Evolutionary conservation across 2,888 invertebrate genomes (phyloP).

Genomic region (Apoda limacodes): DNA sequence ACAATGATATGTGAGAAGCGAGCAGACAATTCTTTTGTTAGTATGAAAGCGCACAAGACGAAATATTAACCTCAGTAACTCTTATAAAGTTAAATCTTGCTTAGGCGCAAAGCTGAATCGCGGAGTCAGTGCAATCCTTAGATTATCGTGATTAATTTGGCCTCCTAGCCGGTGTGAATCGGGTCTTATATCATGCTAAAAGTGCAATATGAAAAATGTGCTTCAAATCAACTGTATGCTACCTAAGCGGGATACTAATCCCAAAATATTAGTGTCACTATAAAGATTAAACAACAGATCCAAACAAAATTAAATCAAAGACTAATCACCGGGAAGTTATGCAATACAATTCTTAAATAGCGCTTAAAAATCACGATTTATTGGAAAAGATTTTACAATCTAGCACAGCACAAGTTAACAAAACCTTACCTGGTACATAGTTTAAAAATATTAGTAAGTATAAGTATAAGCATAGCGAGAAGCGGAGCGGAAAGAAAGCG

Average conservation of each 20-base stretch:
- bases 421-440: conserved; percentile 20
- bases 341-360: no score
- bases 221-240: no score
- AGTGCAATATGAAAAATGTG: no score
- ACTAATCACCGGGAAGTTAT: no score
- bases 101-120: conserved; percentile 43
- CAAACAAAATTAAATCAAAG: no score
- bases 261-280: no score
- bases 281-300: no score
- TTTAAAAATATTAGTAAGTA: conserved; percentile 23
- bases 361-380: no score
- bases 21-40: conserved; percentile 40
- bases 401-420: conserved; percentile 20
- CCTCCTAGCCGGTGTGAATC: conserved; percentile 65
- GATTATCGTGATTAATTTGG: conserved; percentile 27
- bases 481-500: conserved; percentile 45
- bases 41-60: conserved; percentile 55
- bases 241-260: no score
- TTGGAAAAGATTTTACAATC: no score
- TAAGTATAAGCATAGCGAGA: conserved; percentile 49
- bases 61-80: conserved; percentile 35
- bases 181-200: conserved; percentile 52
- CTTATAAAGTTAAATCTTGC: conserved; percentile 40
- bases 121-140: conserved; percentile 36
- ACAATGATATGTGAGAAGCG: conserved; percentile 65